These are phyloP conservation scores for Nemoura dubitans DNA, from an alignment of 2,888 invertebrate genomes.

Conservation along the genomic window DNA sequence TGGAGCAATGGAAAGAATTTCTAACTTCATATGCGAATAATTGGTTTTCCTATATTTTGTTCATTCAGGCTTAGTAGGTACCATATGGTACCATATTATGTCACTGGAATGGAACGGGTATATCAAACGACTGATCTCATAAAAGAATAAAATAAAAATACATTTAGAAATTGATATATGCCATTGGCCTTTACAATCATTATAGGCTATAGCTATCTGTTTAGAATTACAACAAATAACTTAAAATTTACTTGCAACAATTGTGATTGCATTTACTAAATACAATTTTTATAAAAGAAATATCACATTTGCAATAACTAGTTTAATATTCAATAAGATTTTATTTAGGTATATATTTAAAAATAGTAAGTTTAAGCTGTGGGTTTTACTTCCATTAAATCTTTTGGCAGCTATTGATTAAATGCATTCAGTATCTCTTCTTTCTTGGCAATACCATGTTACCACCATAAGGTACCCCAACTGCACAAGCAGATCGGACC, in stretches of 20 bases:
- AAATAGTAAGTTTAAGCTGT: constrained; percentile 7
- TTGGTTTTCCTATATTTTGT: background rate
- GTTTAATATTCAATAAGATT: background rate
- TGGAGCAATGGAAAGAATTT: background rate
- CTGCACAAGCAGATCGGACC: too few species aligned
- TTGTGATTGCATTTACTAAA: background rate
- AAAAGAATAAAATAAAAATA: background rate
- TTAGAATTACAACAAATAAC: background rate
- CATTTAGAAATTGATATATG: too few species aligned
- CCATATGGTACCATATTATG: background rate
- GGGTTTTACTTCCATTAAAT: background rate
- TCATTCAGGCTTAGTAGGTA: background rate
- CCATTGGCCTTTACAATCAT: too few species aligned
- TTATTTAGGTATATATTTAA: constrained; percentile 2
- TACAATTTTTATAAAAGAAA: background rate
- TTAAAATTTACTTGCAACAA: background rate
- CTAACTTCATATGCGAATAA: background rate
- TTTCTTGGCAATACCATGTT: background rate
- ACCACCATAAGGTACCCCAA: background rate
- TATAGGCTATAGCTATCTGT: background rate
- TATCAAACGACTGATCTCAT: background rate
- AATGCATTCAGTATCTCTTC: background rate
- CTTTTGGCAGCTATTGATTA: constrained; percentile 1
- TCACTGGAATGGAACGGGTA: background rate
- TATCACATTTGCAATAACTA: constrained; percentile 12